Conservation (phyloP, 2,888 invertebrate species). For the Phania funesta region DNA sequence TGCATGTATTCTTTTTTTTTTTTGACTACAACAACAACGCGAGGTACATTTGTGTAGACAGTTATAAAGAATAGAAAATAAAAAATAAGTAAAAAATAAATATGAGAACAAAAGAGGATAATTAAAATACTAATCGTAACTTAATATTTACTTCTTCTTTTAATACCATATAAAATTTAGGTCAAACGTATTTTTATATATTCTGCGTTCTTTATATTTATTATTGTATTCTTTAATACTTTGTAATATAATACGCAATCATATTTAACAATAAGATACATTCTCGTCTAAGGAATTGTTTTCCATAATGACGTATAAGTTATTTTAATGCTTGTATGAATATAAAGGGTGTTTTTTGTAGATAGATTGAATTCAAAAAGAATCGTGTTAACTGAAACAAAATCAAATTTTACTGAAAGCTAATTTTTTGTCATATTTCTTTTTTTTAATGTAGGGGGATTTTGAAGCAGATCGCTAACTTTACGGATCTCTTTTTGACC, state of each 20-base stretch:
- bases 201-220: neutral
- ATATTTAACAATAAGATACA: constrained; percentile 5
- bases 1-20: too few species aligned
- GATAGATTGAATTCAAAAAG: too few species aligned
- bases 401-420: too few species aligned
- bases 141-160: constrained; percentile 25
- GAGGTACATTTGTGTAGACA: too few species aligned
- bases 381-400: too few species aligned
- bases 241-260: constrained; percentile 25
- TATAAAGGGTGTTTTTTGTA: neutral
- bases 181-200: constrained; percentile 9
- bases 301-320: constrained; percentile 29
- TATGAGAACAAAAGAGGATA: neutral
- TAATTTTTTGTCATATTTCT: too few species aligned
- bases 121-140: neutral
- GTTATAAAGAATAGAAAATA: neutral
- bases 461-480: too few species aligned
- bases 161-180: constrained; percentile 28
- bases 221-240: constrained; percentile 16
- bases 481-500: too few species aligned
- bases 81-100: neutral
- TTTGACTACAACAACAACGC: too few species aligned
- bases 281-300: neutral
- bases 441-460: too few species aligned
- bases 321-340: constrained; percentile 17